A percentile compares a stretch with the other conserved stretches of the same genome.
Evolutionary conservation across 1,140 invertebrate genomes (phyloP).

Genomic region (Diuraphis noxia): DNA sequence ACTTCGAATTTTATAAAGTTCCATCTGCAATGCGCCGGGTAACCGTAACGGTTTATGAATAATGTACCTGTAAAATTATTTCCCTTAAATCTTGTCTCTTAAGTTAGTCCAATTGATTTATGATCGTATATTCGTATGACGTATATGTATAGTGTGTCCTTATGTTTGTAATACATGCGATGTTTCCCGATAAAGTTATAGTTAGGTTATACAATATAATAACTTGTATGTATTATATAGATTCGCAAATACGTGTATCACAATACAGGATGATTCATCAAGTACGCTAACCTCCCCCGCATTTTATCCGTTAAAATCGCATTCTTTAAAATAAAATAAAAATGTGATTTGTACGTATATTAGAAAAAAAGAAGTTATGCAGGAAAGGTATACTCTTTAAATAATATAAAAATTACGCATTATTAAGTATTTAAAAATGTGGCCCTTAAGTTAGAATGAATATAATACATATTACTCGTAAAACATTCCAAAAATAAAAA

Average conservation of each 20-base stretch:
- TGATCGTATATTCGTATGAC: no score
- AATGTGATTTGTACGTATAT: no score
- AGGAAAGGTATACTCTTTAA: no score
- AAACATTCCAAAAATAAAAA: background rate
- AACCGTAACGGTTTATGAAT: slow-evolving; percentile 13
- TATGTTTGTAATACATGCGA: background rate
- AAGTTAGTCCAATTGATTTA: background rate
- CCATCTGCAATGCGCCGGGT: background rate
- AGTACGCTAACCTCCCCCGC: background rate
- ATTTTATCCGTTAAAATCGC: background rate
- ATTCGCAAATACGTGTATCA: background rate
- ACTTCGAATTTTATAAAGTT: background rate
- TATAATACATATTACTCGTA: no score
- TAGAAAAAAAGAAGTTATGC: no score
- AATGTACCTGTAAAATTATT: slow-evolving; percentile 13
- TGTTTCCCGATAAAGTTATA: background rate
- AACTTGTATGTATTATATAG: background rate
- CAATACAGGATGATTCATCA: background rate
- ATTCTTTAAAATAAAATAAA: no score
- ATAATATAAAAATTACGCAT: no score
- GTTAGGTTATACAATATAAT: background rate
- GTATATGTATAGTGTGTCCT: background rate
- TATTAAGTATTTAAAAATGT: no score
- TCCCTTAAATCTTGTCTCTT: background rate
- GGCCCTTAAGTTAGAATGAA: no score